Base-by-base conservation (phyloP, 1,140 invertebrate species). In the Radopholus similis region DNA sequence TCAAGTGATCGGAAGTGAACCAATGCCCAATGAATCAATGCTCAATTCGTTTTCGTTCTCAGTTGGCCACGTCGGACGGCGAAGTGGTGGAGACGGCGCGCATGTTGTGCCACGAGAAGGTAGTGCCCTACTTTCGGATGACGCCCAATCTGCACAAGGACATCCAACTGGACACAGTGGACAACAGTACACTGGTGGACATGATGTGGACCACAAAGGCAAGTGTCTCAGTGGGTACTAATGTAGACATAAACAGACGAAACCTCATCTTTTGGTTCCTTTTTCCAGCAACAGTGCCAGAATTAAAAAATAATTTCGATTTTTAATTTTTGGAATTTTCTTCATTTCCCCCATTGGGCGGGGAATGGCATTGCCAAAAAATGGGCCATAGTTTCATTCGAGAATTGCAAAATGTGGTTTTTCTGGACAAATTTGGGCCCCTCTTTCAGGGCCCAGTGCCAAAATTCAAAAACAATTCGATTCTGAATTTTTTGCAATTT, bases 131-230 rank as follows among this genome's bases (percentile, higher is more conserved):
- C 38, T 73, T 70, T n/a, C 64, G 71, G 2, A 51, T 75, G 23
- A 72, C 71, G 18, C 71, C 71, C 4, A 8, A 35, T 9, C 40
- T 73, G n/a, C 32, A 58, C 8, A 38, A 11, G 9, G 71, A 73
- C 28, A 44, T 74, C 38, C 44, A 40, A 37, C 38, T 73, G 9
- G 62, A 73, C 30, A 70, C 67, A 26, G 23, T 32, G 11, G 65
- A 70, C 58, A 66, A 73, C 37, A 58, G 18, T 18, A 56, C 47
- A n/a, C 54, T 73, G 21, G 26, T 73, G 11, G 55, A 65, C 23
- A 42, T 73, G 40, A 35, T 73, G 34, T 73, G 73, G 73, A 44
- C 56, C 21, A 21, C 68, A 2, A 70, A 70, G 38, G 70, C 72
- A 13, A 21, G 30, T 37, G 15, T 21, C 40, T 42, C 21, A 15